Evolutionary conservation across 2,113 vertebrate genomes (phyloP), one percentile per base, ranked within the genome.

Genomic region (Gopherus flavomarginatus): DNA sequence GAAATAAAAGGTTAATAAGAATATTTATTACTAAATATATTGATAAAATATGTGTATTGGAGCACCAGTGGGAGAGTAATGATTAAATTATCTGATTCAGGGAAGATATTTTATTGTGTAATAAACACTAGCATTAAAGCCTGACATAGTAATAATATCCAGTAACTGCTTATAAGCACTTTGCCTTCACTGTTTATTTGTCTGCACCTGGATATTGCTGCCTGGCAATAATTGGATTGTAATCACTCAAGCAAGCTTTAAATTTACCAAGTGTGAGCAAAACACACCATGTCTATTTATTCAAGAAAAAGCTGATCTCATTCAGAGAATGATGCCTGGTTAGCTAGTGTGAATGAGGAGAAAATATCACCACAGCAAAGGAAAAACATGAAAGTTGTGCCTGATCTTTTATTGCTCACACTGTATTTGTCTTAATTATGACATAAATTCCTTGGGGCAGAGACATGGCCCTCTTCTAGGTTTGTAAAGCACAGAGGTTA

Each of bases 231-330:
- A 97, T 94, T 98, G 94, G 92, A 85, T 86, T 94, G 87, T 92
- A 97, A 95, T 97, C 96, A 97, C 94, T 96, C 95, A 96, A 96
- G 92, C 92, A 95, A 97, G 90, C 92, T 97, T 94, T 96, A 93
- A 94, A 97, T 96, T 93, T 87, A 95, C 93, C 69, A 94, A 96
- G 87, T 92, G 81, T 93, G 94, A 97, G 86, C 86, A 97, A 96
- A 94, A 93, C 93, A 96, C 1, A 6, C 42, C 77, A 86, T 89
- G 88, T 93, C 90, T 97, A 87, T 91, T 98, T 97, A 97, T 65
- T 96, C 88, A 84, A 95, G 94, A 96, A 47, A 85, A 86, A 94
- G 69, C 85, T 5, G 5, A 90, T 35, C 56, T 92, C 86, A 85
- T 96, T 96, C 77, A 86, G 86, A 85, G 56, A 93, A 87, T 80